Percentiles rank a stretch among this genome's conserved stretches.
These are phyloP conservation scores for Argya squamiceps DNA, from an alignment of 2,797 vertebrate species.

Conservation along the genomic window DNA sequence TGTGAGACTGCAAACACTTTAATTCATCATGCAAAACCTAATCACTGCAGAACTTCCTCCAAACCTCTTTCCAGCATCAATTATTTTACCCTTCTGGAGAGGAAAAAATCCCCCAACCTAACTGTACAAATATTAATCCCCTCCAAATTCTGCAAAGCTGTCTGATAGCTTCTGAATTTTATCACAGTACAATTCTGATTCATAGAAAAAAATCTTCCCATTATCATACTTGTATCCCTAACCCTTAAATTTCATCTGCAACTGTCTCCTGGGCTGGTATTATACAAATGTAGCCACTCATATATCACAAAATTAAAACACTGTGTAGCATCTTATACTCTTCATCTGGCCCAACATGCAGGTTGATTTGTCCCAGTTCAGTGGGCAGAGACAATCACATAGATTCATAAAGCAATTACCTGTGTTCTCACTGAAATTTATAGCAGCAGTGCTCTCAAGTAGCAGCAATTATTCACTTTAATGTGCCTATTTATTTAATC, in stretches of 20 bases:
- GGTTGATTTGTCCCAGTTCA: conserved; percentile 22
- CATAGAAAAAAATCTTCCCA: neutral
- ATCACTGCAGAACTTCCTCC: neutral
- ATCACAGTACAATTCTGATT: neutral
- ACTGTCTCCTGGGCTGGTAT: neutral
- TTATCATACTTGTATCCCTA: neutral
- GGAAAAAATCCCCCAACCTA: neutral
- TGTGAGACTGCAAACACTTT: neutral
- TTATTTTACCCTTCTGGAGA: neutral
- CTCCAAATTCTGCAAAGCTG: neutral
- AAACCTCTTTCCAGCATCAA: neutral
- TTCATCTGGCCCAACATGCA: neutral
- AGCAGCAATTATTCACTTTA: conserved; percentile 37
- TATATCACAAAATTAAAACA: neutral
- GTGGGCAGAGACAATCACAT: neutral
- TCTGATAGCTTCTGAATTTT: neutral
- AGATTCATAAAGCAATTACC: conserved; percentile 45
- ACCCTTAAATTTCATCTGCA: neutral
- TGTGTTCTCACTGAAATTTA: conserved; percentile 32
- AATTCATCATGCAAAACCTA: neutral
- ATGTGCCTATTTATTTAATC: conserved; percentile 45
- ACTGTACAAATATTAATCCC: neutral
- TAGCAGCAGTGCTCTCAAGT: neutral
- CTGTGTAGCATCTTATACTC: neutral
- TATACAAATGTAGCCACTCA: neutral